Base-by-base conservation (phyloP, 2,113 vertebrate genomes). In the Natator depressus region DNA sequence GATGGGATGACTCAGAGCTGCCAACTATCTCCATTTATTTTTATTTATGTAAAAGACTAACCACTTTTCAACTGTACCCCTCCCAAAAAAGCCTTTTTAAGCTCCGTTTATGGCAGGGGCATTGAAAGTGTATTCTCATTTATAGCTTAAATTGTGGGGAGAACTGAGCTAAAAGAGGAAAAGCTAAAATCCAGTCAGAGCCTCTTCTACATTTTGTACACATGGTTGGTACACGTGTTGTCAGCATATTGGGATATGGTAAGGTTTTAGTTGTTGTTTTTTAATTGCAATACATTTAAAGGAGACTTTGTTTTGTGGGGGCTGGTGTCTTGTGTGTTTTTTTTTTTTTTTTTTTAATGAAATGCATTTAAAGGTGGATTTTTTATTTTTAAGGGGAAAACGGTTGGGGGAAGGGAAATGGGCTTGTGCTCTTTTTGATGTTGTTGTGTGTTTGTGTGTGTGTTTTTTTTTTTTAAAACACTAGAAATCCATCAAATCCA, bases 261-360 rank as follows among this genome's bases (percentile, higher is more conserved):
- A 69, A 65, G 87, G 91, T 57, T 29, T 84, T 55, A 78, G 53
- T 79, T 50, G 4, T 78, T 88, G n/a, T 89, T 9, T 82, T 78
- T 78, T 78, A 13, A 88, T 49, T 95, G 85, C 92, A 94, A 85
- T 88, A 42, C 93, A 88, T 35, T 93, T 50, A 82, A 25, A 65
- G 31, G 38, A 72, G 65, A 22, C 19, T 35, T 72, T n/a, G 65
- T 69, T 69, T 38, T 20, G 6, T 38, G 16, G 8, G 8, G 19
- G 92, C 80, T 62, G 79, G 85, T 87, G 88, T 80, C 31, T 80
- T 25, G 80, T 38, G n/a, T 72, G 87, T 89, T 78, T 27, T 42
- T 42, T 89, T 89, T 78, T 27, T 42, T 42, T 81, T 22, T 81
- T 46, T 76, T 46, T 22, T 12, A 87, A 51, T 95, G 83, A 92